Base-by-base conservation (phyloP, 1,140 invertebrate genomes). In the Phenacoccus solenopsis region DNA sequence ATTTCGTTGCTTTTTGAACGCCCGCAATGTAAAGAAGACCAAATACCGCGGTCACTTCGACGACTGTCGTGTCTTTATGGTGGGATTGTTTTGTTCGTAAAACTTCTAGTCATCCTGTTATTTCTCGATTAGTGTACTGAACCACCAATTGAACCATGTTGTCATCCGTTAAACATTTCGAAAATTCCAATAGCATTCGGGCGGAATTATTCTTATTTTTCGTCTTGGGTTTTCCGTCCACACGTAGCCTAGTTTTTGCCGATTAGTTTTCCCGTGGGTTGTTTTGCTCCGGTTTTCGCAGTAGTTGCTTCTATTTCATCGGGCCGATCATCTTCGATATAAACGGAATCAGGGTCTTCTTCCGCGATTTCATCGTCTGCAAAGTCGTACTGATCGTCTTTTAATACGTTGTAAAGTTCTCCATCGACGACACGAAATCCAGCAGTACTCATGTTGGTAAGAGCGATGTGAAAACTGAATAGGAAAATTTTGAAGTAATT, bases 1-100 rank as follows among this genome's bases (percentile, higher is more conserved):
- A 69, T 72, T 76, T 74, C 61, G 75, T 75, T 70, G 75, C 72
- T 72, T 75, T 76, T 61, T 71, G 30, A 3, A 69, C 74, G 32
- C 71, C 75, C 13, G 75, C 68, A 24, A 75, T 27, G 22, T 74
- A 69, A 28, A 76, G 61, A 59, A 76, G 24, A 35, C 72, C 75
- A 71, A 76, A 69, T 12, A 77, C 25, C 27, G 73, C 73, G 67
- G 70, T 59, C 16, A 75, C 16, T 69, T 76, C 69, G 68, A 67
- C 27, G 70, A 68, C 21, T 35, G n/a, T n/a, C n/a, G n/a, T n/a
- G n/a, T n/a, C n/a, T n/a, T n/a, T n/a, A n/a, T n/a, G n/a, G n/a
- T n/a, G n/a, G n/a, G n/a, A n/a, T n/a, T n/a, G n/a, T n/a, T n/a
- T n/a, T 69, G 69, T 35, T 69, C 69, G 49, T 68, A n/a, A 64